Percentiles rank a stretch among this genome's conserved stretches.
Conservation (phyloP, 2,888 invertebrate species). For the Dasypogon diadema region DNA sequence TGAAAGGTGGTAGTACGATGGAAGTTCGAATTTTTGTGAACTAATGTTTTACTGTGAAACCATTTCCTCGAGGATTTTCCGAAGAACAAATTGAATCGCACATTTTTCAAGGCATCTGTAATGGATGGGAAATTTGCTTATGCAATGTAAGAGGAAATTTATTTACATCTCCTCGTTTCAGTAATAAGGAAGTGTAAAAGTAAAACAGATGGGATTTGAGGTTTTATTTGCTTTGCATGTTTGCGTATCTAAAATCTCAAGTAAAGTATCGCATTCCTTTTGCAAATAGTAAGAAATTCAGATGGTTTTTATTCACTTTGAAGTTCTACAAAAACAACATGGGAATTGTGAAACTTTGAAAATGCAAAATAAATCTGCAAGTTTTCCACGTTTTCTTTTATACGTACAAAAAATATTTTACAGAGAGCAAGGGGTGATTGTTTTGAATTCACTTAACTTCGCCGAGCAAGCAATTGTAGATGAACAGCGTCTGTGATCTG, state of each 20-base stretch:
- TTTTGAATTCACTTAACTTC: no score
- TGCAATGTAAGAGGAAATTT: slow-evolving; percentile 15
- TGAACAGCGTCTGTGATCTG: no score
- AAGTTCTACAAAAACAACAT: no score
- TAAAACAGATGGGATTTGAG: slow-evolving; percentile 21
- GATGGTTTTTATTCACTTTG: no score
- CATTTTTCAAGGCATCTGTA: slow-evolving; percentile 15
- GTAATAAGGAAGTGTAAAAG: not conserved
- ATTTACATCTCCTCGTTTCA: slow-evolving; percentile 35
- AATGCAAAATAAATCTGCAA: no score
- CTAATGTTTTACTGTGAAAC: slow-evolving; percentile 24
- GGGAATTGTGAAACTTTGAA: no score
- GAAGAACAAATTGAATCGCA: slow-evolving; percentile 18
- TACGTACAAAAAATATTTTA: no score
- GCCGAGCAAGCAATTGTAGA: no score
- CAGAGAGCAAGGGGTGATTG: no score
- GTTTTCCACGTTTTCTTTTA: no score
- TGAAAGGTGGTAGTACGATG: not conserved
- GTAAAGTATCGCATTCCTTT: slow-evolving; percentile 1
- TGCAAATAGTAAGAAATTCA: no score
- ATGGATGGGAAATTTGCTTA: slow-evolving; percentile 16
- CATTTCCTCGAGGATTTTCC: slow-evolving; percentile 40
- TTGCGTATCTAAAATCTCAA: slow-evolving; percentile 29
- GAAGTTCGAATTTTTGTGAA: not conserved
- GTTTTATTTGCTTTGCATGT: slow-evolving; percentile 24